Percentiles rank a stretch among this genome's conserved stretches.
phyloP scores from a whole-genome alignment of 2,113 vertebrate species.

The Helogale parvula region DNA sequence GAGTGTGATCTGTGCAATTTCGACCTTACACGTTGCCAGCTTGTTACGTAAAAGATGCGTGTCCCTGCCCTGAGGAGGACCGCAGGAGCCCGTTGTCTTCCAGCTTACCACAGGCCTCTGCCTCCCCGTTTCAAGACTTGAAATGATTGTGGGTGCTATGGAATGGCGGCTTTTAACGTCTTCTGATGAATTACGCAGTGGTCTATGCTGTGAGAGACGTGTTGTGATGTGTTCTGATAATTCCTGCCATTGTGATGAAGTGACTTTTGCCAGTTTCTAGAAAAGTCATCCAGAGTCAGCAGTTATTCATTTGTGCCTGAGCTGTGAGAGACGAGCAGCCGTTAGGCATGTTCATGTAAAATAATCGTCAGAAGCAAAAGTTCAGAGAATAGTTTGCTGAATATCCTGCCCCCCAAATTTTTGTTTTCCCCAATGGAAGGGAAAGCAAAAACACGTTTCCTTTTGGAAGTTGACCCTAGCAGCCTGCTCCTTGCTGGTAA shows the following conservation, averaged over 20 bases:
- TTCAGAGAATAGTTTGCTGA: neutral
- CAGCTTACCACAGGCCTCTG: accelerated
- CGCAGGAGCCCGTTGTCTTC: neutral
- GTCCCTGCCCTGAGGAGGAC: neutral
- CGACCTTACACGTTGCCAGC: constrained; percentile 67
- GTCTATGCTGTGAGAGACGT: accelerated
- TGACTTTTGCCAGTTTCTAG: constrained; percentile 62
- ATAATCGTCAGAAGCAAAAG: neutral
- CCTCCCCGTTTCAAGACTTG: neutral
- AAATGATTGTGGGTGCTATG: neutral
- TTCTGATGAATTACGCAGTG: neutral
- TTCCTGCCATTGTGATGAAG: constrained; percentile 35
- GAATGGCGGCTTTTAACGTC: constrained; percentile 64
- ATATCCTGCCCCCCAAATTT: neutral
- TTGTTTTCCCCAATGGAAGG: neutral
- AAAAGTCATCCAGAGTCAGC: neutral
- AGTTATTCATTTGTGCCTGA: neutral
- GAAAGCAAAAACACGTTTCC: neutral
- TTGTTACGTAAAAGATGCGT: neutral
- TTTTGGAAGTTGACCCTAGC: neutral
- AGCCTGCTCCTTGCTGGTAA: constrained; percentile 28
- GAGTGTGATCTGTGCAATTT: neutral
- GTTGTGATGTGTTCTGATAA: neutral
- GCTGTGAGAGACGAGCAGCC: neutral
- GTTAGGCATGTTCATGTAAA: neutral